Evolutionary conservation across 2,113 vertebrate genomes (phyloP), one percentile per base, ranked within the genome.

Genomic region (Cheilinus undulatus): DNA sequence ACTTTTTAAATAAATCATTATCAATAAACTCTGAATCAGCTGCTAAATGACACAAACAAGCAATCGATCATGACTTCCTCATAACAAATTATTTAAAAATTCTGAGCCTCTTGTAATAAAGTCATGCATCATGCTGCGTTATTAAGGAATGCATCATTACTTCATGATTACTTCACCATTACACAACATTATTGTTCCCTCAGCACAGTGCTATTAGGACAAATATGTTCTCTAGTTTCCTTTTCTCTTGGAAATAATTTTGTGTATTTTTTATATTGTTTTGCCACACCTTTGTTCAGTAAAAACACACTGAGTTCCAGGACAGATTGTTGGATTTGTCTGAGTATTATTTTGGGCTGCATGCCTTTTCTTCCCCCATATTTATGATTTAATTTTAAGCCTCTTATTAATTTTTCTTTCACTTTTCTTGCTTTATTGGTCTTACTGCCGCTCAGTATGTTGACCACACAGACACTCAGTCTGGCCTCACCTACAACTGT

Each of bases 371-470:
- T 34, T 51, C 42, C 54, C 22, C 23, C 13, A 12, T 49, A 52
- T 80, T 86, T 66, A 50, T 52, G 54, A 78, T 84, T 80, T 30
- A 54, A 77, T 84, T 76, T 68, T 27, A 75, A 90, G 76, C 66
- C 68, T 22, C 58, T 67, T 52, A 80, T 74, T 80, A 50, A 68
- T 45, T 83, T 70, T 53, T 26, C 58, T 83, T 74, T 62, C 32
- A 65, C 48, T 43, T 59, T 34, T 68, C 17, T 11, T 45, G 60
- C 46, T 49, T 80, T 52, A 78, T 52, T 64, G 72, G 36, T 4
- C 51, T 45, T 22, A 30, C 53, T 40, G 57, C 73, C 70, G 23
- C 49, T 86, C 65, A 59, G 59, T 69, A 76, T 71, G 75, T 63
- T 9, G 26, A 27, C 78, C 74, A 78, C 69, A 70, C n/a, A 65